Evolutionary conservation across 2,797 vertebrate genomes (phyloP).

Genomic region (Semotilus atromaculatus): DNA sequence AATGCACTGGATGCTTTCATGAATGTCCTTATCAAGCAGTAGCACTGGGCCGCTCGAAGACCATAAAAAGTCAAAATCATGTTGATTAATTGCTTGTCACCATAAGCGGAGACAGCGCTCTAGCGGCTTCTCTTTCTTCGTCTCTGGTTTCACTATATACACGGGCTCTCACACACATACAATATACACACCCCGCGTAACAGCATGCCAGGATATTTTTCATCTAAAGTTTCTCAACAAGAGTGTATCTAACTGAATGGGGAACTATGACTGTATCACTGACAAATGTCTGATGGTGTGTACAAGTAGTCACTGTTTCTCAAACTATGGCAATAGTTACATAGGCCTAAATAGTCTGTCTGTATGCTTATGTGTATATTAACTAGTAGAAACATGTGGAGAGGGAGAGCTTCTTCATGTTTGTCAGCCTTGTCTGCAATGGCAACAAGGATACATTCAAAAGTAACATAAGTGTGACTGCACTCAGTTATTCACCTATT

Average conservation of each 20-base stretch:
- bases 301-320: background rate
- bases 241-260: background rate
- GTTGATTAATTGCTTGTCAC: background rate
- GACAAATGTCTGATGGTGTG: background rate
- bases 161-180: background rate
- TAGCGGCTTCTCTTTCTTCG: background rate
- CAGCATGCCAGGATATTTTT: background rate
- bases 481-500: background rate
- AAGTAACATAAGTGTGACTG: background rate
- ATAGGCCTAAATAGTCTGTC: too few relatives aligned
- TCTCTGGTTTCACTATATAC: background rate
- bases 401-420: background rate
- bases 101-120: background rate
- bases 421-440: background rate
- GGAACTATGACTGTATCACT: background rate
- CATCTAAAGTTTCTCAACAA: background rate
- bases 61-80: constrained; percentile 6
- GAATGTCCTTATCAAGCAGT: too few relatives aligned
- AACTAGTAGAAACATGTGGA: background rate
- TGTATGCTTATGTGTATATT: background rate
- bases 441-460: background rate
- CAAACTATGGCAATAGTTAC: background rate
- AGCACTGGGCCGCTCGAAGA: too few relatives aligned
- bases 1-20: too few relatives aligned
- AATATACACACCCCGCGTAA: background rate